Evolutionary conservation across 1,140 invertebrate species (phyloP), one percentile per base, ranked within the genome.

Genomic region (Ditylenchus dipsaci): DNA sequence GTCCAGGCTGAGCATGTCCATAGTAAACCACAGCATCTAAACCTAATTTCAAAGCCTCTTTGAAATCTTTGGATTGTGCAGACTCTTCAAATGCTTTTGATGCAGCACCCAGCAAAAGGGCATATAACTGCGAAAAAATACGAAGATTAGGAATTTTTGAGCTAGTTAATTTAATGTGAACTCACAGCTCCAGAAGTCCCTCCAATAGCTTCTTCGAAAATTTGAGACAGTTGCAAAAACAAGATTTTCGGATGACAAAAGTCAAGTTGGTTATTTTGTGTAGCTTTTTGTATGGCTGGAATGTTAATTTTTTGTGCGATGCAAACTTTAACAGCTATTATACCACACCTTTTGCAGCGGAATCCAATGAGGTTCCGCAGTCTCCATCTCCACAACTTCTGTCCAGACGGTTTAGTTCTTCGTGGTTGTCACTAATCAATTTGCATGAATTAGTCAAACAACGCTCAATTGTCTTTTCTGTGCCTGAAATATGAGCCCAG

Each of bases 1-100:
- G 89, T 0, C 90, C 90, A 8, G 87, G 84, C 72, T 87, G 86
- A 0, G 90, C 90, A 70, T 88, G 88, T 17, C 90, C 89, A 80
- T 91, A 91, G 76, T 88, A 89, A 64, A 86, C 85, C 7, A 90
- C 86, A 0, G 87, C 86, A 42, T 86, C 75, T 47, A 90, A 83
- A 1, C 87, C 88, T 19, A 68, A 19, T 5, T 33, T 5, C 33
- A 77, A 30, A 11, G 78, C 77, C 11, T 58, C 15, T 15, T 43
- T 33, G 42, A 77, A n/a, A 0, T 43, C 21, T 1, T 47, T 42
- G 5, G n/a, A 29, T 3, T 56, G 49, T 7, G 76, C 27, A 1
- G 53, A 49, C 21, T 65, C 49, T n/a, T 65, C 45, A 23, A 78
- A 70, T 0, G 64, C 60, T 29, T 47, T 30, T 17, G 73, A 43